A percentile compares a stretch with the other conserved stretches of the same genome.
phyloP scores from a whole-genome alignment of 2,888 invertebrate species.

The Meganola albula region DNA sequence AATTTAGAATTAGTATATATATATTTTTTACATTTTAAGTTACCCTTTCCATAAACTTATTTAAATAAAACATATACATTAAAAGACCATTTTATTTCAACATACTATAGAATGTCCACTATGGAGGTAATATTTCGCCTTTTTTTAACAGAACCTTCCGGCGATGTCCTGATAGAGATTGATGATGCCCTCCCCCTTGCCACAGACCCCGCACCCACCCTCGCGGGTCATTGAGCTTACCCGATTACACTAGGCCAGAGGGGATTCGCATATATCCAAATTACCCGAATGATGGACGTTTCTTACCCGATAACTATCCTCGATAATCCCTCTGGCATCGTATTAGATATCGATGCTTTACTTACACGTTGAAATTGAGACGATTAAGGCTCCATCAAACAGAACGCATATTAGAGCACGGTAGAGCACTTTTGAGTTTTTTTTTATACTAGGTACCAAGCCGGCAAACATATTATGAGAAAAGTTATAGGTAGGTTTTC shows the following conservation, averaged over 20 bases:
- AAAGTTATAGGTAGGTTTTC: no score
- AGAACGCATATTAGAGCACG: no score
- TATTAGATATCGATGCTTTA: constrained; percentile 27
- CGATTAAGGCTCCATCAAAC: no score
- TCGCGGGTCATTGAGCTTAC: constrained; percentile 58
- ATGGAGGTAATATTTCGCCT: constrained; percentile 58
- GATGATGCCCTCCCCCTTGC: constrained; percentile 51
- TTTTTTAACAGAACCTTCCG: constrained; percentile 52
- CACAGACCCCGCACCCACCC: constrained; percentile 29
- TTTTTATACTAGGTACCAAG: no score
- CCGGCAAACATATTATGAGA: no score
- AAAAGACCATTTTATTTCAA: no score
- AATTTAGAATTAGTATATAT: no score
- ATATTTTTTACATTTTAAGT: no score
- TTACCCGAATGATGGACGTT: constrained; percentile 71
- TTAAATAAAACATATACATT: no score
- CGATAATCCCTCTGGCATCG: constrained; percentile 39
- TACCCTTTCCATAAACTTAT: no score
- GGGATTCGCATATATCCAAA: constrained; percentile 75
- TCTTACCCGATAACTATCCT: constrained; percentile 60
- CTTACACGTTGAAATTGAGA: no score
- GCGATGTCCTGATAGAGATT: constrained; percentile 69
- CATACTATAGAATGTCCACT: constrained; percentile 40
- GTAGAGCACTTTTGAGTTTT: no score
- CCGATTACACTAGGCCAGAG: constrained; percentile 60